Base-by-base conservation (phyloP, 2,113 vertebrate genomes). In the Pangasianodon hypophthalmus region DNA sequence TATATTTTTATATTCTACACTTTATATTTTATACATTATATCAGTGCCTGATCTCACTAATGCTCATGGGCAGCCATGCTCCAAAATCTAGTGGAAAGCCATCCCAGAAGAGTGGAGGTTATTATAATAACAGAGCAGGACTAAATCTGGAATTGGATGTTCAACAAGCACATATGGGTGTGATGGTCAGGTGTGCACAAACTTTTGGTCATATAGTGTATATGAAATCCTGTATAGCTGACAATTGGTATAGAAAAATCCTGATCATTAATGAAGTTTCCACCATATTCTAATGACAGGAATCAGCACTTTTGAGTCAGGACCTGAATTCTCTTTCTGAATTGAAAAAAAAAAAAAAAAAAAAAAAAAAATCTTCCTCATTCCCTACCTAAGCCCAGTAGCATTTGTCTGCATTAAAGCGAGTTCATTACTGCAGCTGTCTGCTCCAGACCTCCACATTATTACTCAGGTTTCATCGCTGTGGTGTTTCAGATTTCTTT, bases 381-480 rank as follows among this genome's bases (percentile, higher is more conserved):
- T 62, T 60, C 50, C 37, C 11, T 44, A 29, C 56, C 56, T 44
- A 13, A 84, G 37, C 56, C 82, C 54, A 62, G 56, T 29, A 84
- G 56, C 82, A 84, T 84, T 84, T 62, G 2, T 84, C 86, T 86
- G 52, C 60, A 44, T 87, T 88, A 90, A 91, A 62, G 41, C 24
- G 52, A 89, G 84, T 87, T 44, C 29, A 32, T 91, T 89, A 90
- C 84, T 64, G 84, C 85, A 90, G 88, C 91, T 88, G 90, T 81
- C 79, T 44, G n/a, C 77, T 91, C 81, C 69, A 85, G 54, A 58
- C 86, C 54, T 82, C 52, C 52, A 19, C 85, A 48, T 37, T 79
- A 88, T 86, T 71, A 88, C 77, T 88, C 62, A 73, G 60, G 67
- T 81, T 54, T 19, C 54, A 86, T 85, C 19, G 44, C 89, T 50